A percentile compares a stretch with the other conserved stretches of the same genome.
Evolutionary conservation across 1,140 invertebrate genomes (phyloP).

Genomic region (Heliconius congener): DNA sequence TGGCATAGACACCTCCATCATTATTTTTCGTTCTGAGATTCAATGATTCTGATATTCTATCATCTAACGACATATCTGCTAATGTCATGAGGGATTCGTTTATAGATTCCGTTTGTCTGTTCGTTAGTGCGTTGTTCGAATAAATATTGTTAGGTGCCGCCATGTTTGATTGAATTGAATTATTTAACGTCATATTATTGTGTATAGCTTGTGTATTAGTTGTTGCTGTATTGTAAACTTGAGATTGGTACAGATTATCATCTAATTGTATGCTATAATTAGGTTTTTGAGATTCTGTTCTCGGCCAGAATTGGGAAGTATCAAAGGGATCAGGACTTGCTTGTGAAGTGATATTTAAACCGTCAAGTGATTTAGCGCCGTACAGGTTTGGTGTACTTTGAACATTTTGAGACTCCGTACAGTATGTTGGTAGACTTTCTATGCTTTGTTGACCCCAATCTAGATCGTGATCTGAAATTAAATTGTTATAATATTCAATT

Average conservation of each 20-base stretch:
- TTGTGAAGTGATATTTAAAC: slow-evolving; percentile 43
- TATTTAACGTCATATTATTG: slow-evolving; percentile 49
- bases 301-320: slow-evolving; percentile 56
- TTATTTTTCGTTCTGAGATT: slow-evolving; percentile 74
- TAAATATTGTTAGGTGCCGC: slow-evolving; percentile 46
- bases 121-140: slow-evolving; percentile 49
- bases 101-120: slow-evolving; percentile 36
- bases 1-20: slow-evolving; percentile 63
- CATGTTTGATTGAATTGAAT: slow-evolving; percentile 22
- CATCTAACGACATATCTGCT: slow-evolving; percentile 71
- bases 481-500: background rate
- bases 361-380: slow-evolving; percentile 71
- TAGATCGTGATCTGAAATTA: slow-evolving; percentile 52
- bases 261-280: slow-evolving; percentile 56
- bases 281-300: slow-evolving; percentile 44
- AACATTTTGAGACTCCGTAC: slow-evolving; percentile 40
- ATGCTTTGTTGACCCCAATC: slow-evolving; percentile 67
- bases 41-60: slow-evolving; percentile 73
- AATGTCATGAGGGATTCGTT: slow-evolving; percentile 48
- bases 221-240: slow-evolving; percentile 50
- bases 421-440: slow-evolving; percentile 63
- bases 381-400: slow-evolving; percentile 54
- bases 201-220: slow-evolving; percentile 34
- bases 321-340: slow-evolving; percentile 61
- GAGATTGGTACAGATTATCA: slow-evolving; percentile 57